Evolutionary conservation across 2,888 invertebrate species (phyloP), one percentile per base, ranked within the genome.

Genomic region (Caprella mutica): DNA sequence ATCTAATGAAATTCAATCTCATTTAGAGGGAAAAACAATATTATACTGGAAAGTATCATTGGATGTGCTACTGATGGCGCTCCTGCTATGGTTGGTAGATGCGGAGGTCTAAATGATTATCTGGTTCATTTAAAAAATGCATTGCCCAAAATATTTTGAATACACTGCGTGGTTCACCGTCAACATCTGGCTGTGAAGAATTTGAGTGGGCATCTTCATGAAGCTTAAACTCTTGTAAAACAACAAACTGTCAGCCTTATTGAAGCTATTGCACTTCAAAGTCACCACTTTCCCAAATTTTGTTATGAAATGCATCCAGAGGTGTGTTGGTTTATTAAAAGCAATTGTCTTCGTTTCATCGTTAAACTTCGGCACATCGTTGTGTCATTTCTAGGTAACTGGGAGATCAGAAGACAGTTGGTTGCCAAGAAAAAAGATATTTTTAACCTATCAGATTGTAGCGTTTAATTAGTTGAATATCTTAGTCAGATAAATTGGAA

Each of bases 161-260:
- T 42, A 42, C 17, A 42, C 19, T 42, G 17, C 42, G 42, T 42
- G 42, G 19, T 42, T 12, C 42, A 42, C 42, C 42, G 17, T 21
- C 42, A 42, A 42, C 17, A 42, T 42, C 42, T 42, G 42, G 42
- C 19, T n/a, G 42, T 21, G 42, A 42, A 42, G 42, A 42, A 21
- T 42, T 42, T 42, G 42, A 42, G 42, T 42, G 42, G 42, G 19
- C 42, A n/a, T 17, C 17, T 42, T 42, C 42, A 42, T 42, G 42
- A 42, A 42, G 8, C 42, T n/a, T 42, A n/a, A n/a, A n/a, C n/a
- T n/a, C n/a, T n/a, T n/a, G n/a, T n/a, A n/a, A n/a, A n/a, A n/a
- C n/a, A n/a, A n/a, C n/a, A n/a, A n/a, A n/a, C n/a, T n/a, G n/a
- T n/a, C n/a, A n/a, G n/a, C n/a, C n/a, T n/a, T n/a, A n/a, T n/a